Evolutionary conservation across 2,113 vertebrate genomes (phyloP).

Genomic region (Porphyrio hochstetteri): DNA sequence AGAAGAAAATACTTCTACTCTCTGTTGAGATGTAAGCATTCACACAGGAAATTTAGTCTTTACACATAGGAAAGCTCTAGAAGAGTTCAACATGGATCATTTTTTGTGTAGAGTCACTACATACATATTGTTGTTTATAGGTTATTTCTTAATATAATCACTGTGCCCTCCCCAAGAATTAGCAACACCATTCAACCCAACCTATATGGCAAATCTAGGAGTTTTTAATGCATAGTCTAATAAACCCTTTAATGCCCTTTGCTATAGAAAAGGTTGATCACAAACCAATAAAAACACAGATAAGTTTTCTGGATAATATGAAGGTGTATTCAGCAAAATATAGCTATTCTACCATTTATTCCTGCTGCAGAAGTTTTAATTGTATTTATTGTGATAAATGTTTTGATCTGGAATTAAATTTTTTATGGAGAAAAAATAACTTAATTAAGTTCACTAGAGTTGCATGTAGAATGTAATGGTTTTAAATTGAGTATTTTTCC

Average conservation of each 20-base stretch:
- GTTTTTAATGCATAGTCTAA: neutral
- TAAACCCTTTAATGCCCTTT: neutral
- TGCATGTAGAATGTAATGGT: fast-evolving
- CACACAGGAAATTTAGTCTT: neutral
- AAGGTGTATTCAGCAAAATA: neutral
- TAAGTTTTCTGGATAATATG: neutral
- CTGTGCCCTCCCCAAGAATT: neutral
- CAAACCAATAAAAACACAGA: neutral
- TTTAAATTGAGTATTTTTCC: neutral
- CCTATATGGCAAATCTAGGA: neutral
- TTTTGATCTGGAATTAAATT: neutral
- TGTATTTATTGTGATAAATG: neutral
- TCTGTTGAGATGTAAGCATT: neutral
- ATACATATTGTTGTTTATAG: neutral
- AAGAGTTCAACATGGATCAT: fast-evolving
- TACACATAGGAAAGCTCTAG: neutral
- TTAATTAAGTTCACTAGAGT: neutral
- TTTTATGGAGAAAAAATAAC: neutral
- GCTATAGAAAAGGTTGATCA: neutral
- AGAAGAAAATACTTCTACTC: neutral
- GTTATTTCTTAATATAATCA: neutral
- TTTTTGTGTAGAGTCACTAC: neutral
- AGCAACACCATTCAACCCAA: neutral
- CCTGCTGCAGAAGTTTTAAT: neutral
- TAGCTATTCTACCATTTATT: neutral